Conservation (phyloP, 2,113 vertebrate species). For the Panurus biarmicus region DNA sequence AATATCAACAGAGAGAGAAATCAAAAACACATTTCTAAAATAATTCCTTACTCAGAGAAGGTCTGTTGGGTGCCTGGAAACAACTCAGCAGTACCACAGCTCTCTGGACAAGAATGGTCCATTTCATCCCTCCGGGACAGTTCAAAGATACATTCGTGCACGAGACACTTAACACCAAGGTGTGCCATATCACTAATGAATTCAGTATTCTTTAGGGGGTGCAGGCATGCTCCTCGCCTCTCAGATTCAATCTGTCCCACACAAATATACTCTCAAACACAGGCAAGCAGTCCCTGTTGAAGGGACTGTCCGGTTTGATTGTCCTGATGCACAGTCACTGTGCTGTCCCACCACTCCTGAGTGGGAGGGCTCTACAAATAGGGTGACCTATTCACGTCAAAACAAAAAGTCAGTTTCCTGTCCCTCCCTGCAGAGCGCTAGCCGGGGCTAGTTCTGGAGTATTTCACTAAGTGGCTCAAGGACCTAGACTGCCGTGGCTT, state of each 20-base stretch:
- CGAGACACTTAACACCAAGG: background rate
- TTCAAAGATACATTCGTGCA: background rate
- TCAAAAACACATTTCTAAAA: background rate
- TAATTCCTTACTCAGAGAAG: background rate
- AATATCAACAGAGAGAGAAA: background rate
- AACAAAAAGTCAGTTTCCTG: background rate
- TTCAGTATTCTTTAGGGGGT: background rate
- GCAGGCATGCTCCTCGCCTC: background rate
- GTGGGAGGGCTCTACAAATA: background rate
- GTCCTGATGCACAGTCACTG: background rate
- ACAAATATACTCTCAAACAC: accelerated
- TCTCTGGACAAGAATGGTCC: background rate
- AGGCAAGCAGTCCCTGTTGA: background rate
- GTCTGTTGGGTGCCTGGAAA: background rate
- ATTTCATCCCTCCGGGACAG: background rate
- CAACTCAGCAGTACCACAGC: background rate
- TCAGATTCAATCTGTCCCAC: background rate
- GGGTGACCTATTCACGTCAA: background rate
- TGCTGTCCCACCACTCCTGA: background rate
- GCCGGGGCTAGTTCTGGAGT: background rate
- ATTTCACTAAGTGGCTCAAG: background rate
- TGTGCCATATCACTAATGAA: accelerated
- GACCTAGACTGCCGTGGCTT: background rate
- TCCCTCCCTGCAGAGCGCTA: background rate
- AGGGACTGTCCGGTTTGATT: accelerated